Conservation (phyloP, 2,113 vertebrate species). For the Tragelaphus imberbis region DNA sequence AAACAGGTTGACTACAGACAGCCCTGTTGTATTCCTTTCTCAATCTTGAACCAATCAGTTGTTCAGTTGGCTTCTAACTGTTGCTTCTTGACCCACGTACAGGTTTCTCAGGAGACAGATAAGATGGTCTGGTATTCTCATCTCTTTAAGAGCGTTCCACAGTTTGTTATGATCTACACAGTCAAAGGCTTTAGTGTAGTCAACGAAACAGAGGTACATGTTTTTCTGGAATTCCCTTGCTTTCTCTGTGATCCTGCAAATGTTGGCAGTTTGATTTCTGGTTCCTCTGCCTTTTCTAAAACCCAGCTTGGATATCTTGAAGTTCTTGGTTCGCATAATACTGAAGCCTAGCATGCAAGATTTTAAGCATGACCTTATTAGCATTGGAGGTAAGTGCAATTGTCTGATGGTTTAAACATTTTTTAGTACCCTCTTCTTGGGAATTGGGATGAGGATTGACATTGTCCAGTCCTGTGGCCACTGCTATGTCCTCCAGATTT, state of each 20-base stretch:
- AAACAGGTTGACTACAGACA: background rate
- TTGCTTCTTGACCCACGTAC: background rate
- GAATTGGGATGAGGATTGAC: background rate
- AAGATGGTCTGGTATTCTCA: background rate
- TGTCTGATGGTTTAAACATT: background rate
- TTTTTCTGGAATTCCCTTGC: background rate
- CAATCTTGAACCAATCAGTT: background rate
- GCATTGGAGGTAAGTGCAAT: background rate
- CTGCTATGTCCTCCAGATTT: background rate
- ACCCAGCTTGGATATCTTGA: background rate
- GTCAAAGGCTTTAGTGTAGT: background rate
- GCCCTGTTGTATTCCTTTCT: background rate
- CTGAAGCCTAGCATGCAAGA: background rate
- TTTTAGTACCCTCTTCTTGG: background rate
- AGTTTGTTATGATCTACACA: background rate
- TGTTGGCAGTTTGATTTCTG: background rate
- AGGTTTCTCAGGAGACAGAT: background rate
- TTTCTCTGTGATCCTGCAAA: background rate
- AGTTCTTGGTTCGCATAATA: background rate
- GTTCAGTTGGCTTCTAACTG: background rate
- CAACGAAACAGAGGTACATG: background rate
- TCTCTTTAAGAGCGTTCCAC: background rate
- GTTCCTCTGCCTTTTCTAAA: background rate
- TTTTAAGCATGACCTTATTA: background rate
- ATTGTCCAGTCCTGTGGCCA: background rate